Base-by-base conservation (phyloP, 2,888 invertebrate species). In the Chironomus tentans region DNA sequence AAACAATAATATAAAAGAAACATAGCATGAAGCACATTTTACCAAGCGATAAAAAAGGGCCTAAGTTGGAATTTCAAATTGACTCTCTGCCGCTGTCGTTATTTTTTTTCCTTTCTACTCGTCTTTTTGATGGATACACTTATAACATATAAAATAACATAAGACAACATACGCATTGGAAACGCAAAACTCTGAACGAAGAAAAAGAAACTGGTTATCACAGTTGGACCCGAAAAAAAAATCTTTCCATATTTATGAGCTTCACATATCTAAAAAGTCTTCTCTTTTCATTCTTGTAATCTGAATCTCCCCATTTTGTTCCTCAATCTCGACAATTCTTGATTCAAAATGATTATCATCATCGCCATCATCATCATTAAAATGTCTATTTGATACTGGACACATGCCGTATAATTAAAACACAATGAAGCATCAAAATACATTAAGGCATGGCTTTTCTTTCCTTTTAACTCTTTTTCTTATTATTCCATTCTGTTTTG, bases 171-270 rank as follows among this genome's bases (percentile, higher is more conserved):
- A 70, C 71, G 71, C 71, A 73, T 65, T 24, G 65, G 5, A 71
- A 24, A 71, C 24, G 50, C 71, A 21, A n/a, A 50, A 21, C 24
- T 56, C 74, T 61, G 21, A 65, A 38, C 38, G 38, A 38, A 38
- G 38, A 38, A 38, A 38, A 28, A 28, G 28, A 47, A 74, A 74
- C 74, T 74, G 74, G 74, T 74, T 74, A 74, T 74, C 74, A 47
- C 48, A 68, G 68, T 61, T 56, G 72, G 72, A 72, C 72, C 65
- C 62, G 10, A 62, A 62, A 71, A 56, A 62, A 38, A 46, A 13
- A 38, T 38, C 38, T 38, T 62, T 68, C 68, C 68, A 68, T 70
- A 70, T 48, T 70, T 73, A 73, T 73, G 73, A 70, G 38, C n/a
- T 38, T 38, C n/a, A 38, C 22, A 22, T 21, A 24, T 22, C 22